phyloP scores from a whole-genome alignment of 2,113 vertebrate genomes.

The Paradoxurus hermaphroditus region DNA sequence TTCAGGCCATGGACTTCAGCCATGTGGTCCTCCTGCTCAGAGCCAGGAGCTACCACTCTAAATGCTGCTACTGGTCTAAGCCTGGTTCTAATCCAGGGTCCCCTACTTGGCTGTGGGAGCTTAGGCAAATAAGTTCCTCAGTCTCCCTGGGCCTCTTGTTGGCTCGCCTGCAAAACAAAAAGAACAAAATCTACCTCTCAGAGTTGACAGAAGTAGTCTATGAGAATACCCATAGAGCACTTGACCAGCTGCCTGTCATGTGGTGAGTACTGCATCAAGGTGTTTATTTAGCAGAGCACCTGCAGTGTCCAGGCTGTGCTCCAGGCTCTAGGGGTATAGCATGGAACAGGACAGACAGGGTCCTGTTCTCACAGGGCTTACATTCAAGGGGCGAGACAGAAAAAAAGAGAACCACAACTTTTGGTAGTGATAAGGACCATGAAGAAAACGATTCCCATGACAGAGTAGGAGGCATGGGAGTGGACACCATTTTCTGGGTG shows the following conservation, averaged over 20 bases:
- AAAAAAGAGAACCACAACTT: neutral
- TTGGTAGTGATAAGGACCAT: neutral
- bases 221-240: fast-evolving
- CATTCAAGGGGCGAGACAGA: neutral
- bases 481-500: neutral
- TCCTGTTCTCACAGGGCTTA: neutral
- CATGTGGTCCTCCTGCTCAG: neutral
- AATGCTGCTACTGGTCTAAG: neutral
- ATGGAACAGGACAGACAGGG: neutral
- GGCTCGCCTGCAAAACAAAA: neutral
- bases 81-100: neutral
- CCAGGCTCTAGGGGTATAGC: neutral
- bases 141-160: neutral
- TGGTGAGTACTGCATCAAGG: too few relatives aligned
- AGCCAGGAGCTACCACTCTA: neutral
- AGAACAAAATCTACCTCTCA: neutral
- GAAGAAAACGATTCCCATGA: neutral
- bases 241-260: fast-evolving
- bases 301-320: neutral
- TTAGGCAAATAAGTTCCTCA: neutral
- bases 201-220: neutral
- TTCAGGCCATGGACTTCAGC: neutral
- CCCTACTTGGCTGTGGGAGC: neutral
- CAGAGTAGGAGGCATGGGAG: neutral
- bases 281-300: neutral